Percentiles rank a stretch among this genome's conserved stretches.
Evolutionary conservation across 2,113 vertebrate genomes (phyloP).

Genomic region (Gallinago paraguaiae): DNA sequence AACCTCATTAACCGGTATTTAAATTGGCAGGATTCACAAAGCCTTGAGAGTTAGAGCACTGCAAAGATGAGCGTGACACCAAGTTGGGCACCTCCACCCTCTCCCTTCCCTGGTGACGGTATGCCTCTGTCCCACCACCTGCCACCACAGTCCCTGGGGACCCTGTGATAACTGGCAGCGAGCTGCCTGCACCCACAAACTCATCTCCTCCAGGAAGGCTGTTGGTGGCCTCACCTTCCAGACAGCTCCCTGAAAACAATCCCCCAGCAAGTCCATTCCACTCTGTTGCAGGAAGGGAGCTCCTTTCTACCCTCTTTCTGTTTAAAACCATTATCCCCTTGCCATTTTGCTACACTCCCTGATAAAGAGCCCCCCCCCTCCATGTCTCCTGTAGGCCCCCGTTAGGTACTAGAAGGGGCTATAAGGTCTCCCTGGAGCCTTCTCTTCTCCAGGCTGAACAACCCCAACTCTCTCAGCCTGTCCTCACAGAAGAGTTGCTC

Average conservation of each 20-base stretch:
- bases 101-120: background rate
- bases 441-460: background rate
- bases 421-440: background rate
- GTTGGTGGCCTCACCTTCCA: background rate
- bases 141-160: background rate
- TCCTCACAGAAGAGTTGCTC: background rate
- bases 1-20: background rate
- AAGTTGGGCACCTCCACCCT: background rate
- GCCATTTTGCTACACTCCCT: background rate
- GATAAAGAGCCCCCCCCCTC: background rate
- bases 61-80: background rate
- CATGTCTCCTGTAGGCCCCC: background rate
- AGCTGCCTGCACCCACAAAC: background rate
- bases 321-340: background rate
- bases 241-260: background rate
- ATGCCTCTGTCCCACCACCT: background rate
- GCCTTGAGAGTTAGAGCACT: background rate
- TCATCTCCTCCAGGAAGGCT: background rate
- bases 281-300: background rate
- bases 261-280: background rate
- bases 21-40: background rate
- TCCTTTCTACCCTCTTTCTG: background rate
- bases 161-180: rapidly evolving
- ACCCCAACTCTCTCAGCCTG: background rate
- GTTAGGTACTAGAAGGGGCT: background rate